Evolutionary conservation across 2,888 invertebrate genomes (phyloP), one percentile per base, ranked within the genome.

Genomic region (Heliconius sara): DNA sequence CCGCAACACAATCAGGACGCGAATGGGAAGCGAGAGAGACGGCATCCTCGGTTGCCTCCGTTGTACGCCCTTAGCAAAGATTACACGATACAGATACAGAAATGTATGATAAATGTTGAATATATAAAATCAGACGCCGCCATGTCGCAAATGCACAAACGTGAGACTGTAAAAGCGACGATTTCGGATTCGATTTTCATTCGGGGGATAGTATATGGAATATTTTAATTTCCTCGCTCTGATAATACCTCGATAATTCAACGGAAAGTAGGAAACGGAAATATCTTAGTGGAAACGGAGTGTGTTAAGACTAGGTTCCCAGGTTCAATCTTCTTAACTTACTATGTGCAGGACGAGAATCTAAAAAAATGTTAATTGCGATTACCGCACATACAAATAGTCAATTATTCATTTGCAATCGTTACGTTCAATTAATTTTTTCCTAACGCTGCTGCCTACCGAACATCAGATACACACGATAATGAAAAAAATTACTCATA

Each of bases 31-130:
- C 27, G 43, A 75, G 27, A 27, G 77, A 75, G 68, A 65, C 79
- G 70, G 60, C 74, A 78, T 78, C 81, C 78, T 78, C 70, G 74
- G 78, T 78, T 73, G 30, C 76, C 78, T 80, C 67, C 72, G 78
- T 79, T 65, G 73, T 81, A 76, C 80, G 81, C 81, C 81, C 81
- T 81, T 79, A 73, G 39, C 79, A 81, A 72, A 81, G 81, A 81
- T 47, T 67, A 78, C 25, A n/a, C 12, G 70, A 63, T 12, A 52
- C 63, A 76, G 78, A 80, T 68, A 27, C 27, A 72, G 9, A 47
- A 25, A 43, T 27, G 13, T 25, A 70, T 6, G 16, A 16, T 12
- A 43, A 68, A 22, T 60, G 10, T n/a, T n/a, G 10, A 60, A 60
- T 60, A 60, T n/a, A n/a, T n/a, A 10, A n/a, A 60, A n/a, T n/a